phyloP scores from a whole-genome alignment of 2,797 vertebrate genomes.

The Lates japonicus region DNA sequence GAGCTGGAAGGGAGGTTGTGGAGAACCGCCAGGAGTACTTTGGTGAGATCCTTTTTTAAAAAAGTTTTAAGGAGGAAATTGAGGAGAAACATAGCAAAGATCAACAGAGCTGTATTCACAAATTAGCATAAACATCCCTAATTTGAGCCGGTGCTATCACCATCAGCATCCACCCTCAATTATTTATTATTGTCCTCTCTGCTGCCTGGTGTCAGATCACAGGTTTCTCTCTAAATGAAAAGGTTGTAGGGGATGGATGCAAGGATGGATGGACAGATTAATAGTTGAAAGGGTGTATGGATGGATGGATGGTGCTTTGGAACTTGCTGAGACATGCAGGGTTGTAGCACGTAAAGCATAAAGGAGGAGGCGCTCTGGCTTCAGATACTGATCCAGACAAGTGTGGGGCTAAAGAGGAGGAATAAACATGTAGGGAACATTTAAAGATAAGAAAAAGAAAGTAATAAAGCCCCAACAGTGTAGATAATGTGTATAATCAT shows the following conservation, averaged over 20 bases:
- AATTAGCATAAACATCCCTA: conserved; percentile 7
- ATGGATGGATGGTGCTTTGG: conserved; percentile 67
- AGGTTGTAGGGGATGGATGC: conserved; percentile 62
- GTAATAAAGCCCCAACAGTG: not conserved
- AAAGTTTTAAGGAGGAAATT: conserved; percentile 9
- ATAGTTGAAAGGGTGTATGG: conserved; percentile 72
- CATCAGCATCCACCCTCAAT: conserved; percentile 29
- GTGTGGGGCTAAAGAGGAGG: conserved; percentile 12
- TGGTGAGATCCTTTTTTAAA: conserved; percentile 82
- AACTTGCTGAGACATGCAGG: conserved; percentile 82
- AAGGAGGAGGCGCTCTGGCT: conserved; percentile 25
- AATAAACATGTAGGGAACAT: not conserved
- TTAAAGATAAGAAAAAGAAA: not conserved
- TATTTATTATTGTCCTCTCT: conserved; percentile 64
- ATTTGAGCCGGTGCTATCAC: conserved; percentile 20
- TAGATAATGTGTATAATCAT: not conserved
- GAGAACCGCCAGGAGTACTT: conserved; percentile 90
- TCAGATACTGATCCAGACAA: conserved; percentile 74
- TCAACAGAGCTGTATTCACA: not conserved
- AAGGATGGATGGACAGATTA: conserved; percentile 71
- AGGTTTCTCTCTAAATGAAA: conserved; percentile 71
- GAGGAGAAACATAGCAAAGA: not conserved
- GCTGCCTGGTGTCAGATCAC: conserved; percentile 72
- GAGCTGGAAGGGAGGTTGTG: conserved; percentile 69
- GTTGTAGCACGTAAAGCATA: conserved; percentile 54